Evolutionary conservation across 1,140 invertebrate genomes (phyloP), one percentile per base, ranked within the genome.

Genomic region (Grapholita molesta): DNA sequence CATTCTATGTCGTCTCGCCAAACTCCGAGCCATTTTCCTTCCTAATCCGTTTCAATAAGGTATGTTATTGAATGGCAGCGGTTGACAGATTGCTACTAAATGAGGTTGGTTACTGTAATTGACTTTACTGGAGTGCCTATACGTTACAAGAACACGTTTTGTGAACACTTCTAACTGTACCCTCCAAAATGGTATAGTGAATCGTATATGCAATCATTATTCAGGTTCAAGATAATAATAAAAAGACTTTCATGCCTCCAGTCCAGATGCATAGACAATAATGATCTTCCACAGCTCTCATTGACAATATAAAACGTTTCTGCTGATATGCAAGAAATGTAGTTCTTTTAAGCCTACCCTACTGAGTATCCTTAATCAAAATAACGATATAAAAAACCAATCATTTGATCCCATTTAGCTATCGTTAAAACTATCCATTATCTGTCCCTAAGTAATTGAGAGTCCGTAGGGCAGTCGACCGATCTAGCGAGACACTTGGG

Each of bases 361-460:
- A 15, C 25, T 30, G 24, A 25, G 6, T 23, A 61, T 32, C 1
- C n/a, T n/a, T 25, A 61, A 61, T 61, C 55, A 30, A 32, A 61
- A 61, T 61, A 61, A 61, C 55, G 30, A 61, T 6, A 61, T 61
- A 61, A 61, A 30, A 61, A 61, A 61, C 55, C 55, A 61, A 61
- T 61, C 55, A 61, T 61, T 61, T 61, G 55, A 61, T 61, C 55
- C 55, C 55, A 61, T 61, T 32, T 61, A 61, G 55, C 55, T 61
- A 61, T 61, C 55, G 55, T 61, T 32, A 61, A 61, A 61, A 61
- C 55, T 61, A 61, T 61, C 55, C 15, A 25, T 61, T 61, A 61
- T 61, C 55, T 61, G 25, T 30, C 53, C 55, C 55, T 32, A 61
- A 61, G 55, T 61, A 61, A 61, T 55, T 52, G n/a, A 52, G 42